These are phyloP conservation scores for Manis pentadactyla DNA, from an alignment of 2,797 vertebrate genomes.

Conservation along the genomic window DNA sequence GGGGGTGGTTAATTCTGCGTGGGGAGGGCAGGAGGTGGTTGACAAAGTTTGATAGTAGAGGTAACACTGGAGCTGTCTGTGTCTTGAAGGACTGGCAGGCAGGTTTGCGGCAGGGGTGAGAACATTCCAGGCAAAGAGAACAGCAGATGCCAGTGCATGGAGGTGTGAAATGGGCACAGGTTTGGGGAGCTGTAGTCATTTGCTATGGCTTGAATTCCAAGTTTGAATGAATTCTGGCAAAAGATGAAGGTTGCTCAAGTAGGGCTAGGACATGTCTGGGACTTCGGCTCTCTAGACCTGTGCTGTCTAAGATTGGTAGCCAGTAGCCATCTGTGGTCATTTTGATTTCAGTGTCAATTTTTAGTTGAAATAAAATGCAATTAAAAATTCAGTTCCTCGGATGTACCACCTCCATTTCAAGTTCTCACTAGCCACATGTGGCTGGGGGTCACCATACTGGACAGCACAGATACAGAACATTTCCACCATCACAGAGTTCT, in stretches of 20 bases:
- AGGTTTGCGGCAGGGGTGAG: slow-evolving; percentile 48
- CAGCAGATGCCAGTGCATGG: not conserved
- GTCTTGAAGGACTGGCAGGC: slow-evolving; percentile 1
- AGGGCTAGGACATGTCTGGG: not conserved
- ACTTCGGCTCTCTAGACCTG: not conserved
- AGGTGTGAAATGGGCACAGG: slow-evolving; percentile 31
- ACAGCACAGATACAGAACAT: not conserved
- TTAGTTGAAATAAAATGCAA: not conserved
- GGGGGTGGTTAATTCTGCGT: not conserved
- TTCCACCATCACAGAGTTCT: not conserved
- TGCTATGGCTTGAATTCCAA: slow-evolving; percentile 44
- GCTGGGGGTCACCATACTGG: not conserved
- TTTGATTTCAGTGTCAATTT: not conserved
- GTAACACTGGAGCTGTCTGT: not conserved
- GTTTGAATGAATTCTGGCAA: slow-evolving; percentile 39
- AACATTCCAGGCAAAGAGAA: slow-evolving; percentile 51
- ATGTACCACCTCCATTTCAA: not conserved
- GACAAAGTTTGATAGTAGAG: not conserved
- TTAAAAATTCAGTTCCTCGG: not conserved
- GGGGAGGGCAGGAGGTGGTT: not conserved
- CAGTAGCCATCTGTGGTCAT: not conserved
- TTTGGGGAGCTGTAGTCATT: slow-evolving; percentile 30
- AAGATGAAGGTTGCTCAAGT: not conserved
- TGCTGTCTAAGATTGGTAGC: not conserved
- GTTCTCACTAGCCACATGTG: not conserved